A percentile compares a stretch with the other conserved stretches of the same genome.
phyloP scores from a whole-genome alignment of 2,888 invertebrate genomes.

The Mesoligia furuncula region DNA sequence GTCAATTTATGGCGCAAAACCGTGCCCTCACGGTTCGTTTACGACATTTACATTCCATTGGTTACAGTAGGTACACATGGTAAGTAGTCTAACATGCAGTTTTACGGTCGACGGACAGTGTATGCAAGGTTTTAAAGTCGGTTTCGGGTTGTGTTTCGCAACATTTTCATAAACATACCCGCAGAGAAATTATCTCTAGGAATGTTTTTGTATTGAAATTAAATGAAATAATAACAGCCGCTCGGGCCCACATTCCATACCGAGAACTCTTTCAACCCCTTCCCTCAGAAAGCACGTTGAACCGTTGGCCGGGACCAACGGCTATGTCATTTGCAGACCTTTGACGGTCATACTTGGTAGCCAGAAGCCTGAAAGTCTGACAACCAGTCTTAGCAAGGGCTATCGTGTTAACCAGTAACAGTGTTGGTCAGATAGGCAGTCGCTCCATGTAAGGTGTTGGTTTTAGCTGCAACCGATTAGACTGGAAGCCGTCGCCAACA shows the following conservation, averaged over 20 bases:
- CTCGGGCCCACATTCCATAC: no score
- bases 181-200: no score
- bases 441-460: no score
- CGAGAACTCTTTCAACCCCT: no score
- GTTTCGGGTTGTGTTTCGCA: constrained; percentile 2
- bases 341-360: background rate
- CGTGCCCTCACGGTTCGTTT: constrained; percentile 27
- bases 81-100: constrained; percentile 19
- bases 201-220: no score
- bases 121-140: constrained; percentile 23
- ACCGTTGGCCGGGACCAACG: no score
- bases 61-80: constrained; percentile 30
- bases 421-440: background rate
- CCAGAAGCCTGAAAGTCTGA: background rate
- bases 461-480: background rate
- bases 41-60: constrained; percentile 37
- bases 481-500: background rate
- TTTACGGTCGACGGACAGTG: constrained; percentile 24
- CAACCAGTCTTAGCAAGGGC: background rate
- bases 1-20: constrained; percentile 17
- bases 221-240: no score
- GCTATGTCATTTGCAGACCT: background rate
- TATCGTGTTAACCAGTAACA: background rate
- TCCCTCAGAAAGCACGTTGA: no score
- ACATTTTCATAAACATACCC: background rate